Conservation (phyloP, 1,140 invertebrate genomes). For the Cyclargus thomasi region DNA sequence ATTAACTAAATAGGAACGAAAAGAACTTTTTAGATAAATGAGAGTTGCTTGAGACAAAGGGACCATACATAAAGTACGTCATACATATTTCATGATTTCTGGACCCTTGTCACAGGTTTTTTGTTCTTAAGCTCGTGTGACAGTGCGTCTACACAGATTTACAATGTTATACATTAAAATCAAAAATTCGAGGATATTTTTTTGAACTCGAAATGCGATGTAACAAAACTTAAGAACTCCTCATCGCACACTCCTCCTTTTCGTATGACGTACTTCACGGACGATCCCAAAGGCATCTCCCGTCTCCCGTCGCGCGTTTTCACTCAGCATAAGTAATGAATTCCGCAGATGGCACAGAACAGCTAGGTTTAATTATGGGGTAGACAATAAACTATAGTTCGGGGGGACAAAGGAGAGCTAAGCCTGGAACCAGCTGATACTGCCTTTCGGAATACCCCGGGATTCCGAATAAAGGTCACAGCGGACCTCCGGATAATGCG, state of each 20-base stretch:
- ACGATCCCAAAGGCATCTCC: slow-evolving; percentile 1
- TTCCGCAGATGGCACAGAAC: slow-evolving; percentile 6
- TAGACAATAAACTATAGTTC: slow-evolving; percentile 10
- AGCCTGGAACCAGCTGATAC: slow-evolving; percentile 16
- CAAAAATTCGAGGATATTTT: no score
- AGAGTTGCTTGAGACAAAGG: slow-evolving; percentile 12
- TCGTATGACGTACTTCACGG: no score
- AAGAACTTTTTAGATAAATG: not conserved
- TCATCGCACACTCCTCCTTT: no score
- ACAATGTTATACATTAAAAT: no score
- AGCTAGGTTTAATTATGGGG: slow-evolving; percentile 14
- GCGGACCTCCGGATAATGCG: no score
- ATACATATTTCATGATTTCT: no score
- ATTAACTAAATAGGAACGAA: not conserved
- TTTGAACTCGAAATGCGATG: no score
- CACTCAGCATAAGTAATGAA: slow-evolving; percentile 18
- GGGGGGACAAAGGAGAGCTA: slow-evolving; percentile 10
- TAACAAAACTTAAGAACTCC: no score
- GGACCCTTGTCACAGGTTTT: no score
- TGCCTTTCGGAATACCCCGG: slow-evolving; percentile 13
- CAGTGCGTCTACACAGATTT: no score
- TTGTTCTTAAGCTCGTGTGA: no score
- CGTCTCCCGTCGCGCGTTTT: slow-evolving; percentile 6
- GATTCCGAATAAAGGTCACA: slow-evolving; percentile 2
- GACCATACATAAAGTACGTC: no score